Evolutionary conservation across 2,888 invertebrate genomes (phyloP).

Genomic region (Aphodius granarius): DNA sequence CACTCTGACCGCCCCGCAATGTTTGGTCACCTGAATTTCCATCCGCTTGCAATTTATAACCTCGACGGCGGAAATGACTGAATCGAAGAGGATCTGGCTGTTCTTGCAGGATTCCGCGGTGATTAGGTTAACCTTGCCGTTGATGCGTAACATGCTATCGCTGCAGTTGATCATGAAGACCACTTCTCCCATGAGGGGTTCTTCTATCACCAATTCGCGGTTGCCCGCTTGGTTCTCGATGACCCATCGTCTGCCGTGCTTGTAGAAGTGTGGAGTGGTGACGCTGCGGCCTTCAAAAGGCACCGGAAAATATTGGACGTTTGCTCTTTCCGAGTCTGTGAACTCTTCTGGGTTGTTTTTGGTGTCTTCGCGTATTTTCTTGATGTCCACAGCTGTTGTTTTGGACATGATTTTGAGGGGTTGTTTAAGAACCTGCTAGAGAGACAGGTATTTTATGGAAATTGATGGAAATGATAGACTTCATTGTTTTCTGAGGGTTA

Average conservation of each 20-base stretch:
- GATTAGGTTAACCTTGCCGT: slow-evolving; percentile 90
- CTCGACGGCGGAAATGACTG: slow-evolving; percentile 87
- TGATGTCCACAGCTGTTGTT: background rate
- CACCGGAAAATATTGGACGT: background rate
- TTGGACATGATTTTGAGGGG: background rate
- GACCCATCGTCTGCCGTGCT: slow-evolving; percentile 19
- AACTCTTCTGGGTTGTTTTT: background rate
- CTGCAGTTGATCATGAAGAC: slow-evolving; percentile 91
- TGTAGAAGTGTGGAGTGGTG: slow-evolving; percentile 14
- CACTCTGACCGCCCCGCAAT: slow-evolving; percentile 88
- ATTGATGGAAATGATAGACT: background rate
- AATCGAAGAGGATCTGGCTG: slow-evolving; percentile 87
- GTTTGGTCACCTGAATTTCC: slow-evolving; percentile 92
- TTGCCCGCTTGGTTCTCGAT: slow-evolving; percentile 80
- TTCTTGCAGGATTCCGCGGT: slow-evolving; percentile 93
- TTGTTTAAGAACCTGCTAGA: background rate
- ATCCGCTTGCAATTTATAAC: slow-evolving; percentile 96
- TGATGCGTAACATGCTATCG: slow-evolving; percentile 79
- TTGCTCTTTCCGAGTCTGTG: background rate
- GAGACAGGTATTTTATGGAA: background rate
- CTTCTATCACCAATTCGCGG: slow-evolving; percentile 71
- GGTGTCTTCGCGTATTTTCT: background rate
- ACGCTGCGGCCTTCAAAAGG: slow-evolving; percentile 17
- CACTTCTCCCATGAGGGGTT: slow-evolving; percentile 91
- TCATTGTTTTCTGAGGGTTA: background rate